Conservation (phyloP, 2,113 vertebrate species). For the Peromyscus polionotus region DNA sequence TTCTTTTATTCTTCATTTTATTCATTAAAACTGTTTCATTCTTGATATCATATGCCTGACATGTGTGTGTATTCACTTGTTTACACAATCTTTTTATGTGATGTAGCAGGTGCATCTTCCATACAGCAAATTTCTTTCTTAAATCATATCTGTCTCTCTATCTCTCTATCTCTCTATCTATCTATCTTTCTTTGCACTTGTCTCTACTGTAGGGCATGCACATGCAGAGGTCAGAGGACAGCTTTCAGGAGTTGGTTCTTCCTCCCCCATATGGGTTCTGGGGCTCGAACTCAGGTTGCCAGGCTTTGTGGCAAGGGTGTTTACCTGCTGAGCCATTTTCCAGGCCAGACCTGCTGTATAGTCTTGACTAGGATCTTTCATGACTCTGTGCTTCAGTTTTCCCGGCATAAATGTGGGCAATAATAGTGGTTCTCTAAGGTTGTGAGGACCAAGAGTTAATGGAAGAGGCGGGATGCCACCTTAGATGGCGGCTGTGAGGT, state of each 20-base stretch:
- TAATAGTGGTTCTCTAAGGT: background rate
- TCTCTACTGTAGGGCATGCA: background rate
- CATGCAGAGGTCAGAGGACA: no score
- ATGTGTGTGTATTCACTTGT: background rate
- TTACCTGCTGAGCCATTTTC: background rate
- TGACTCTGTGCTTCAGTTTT: slow-evolving; percentile 31
- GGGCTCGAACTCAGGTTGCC: background rate
- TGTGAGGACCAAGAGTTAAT: background rate
- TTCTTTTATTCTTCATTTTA: background rate
- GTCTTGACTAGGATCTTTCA: background rate
- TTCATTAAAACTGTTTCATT: background rate
- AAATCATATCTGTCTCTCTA: background rate
- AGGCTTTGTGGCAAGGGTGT: background rate
- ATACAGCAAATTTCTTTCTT: background rate
- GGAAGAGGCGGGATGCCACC: background rate
- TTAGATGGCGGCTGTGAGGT: background rate
- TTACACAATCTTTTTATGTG: background rate
- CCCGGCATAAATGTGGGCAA: background rate
- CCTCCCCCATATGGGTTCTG: background rate
- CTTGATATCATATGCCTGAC: background rate
- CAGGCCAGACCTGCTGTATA: background rate
- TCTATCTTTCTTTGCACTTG: background rate
- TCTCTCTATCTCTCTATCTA: background rate
- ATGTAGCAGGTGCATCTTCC: background rate
- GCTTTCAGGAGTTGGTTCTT: background rate